phyloP scores from a whole-genome alignment of 1,140 invertebrate species.

The Lethrus apterus region DNA sequence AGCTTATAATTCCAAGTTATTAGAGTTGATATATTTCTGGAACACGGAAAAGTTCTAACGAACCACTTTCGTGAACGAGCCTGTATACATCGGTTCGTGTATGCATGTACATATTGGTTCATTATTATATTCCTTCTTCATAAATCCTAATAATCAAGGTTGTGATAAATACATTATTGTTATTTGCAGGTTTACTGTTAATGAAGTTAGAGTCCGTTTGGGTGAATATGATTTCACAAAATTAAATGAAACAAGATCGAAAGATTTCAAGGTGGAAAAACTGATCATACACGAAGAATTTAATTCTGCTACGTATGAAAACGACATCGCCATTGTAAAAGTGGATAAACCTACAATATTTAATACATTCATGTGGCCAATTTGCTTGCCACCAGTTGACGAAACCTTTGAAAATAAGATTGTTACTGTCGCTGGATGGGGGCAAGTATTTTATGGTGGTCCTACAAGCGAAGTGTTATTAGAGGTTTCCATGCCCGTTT shows the following conservation, averaged over 20 bases:
- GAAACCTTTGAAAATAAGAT: conserved; percentile 54
- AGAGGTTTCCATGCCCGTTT: conserved; percentile 73
- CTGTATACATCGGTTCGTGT: too few species aligned
- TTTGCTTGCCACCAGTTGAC: conserved; percentile 67
- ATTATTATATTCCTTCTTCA: too few species aligned
- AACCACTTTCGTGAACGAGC: too few species aligned
- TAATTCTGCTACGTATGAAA: conserved; percentile 55
- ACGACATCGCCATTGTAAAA: conserved; percentile 76
- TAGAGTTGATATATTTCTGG: too few species aligned
- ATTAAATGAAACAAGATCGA: conserved; percentile 53
- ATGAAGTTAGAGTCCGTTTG: conserved; percentile 61
- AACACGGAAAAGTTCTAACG: too few species aligned
- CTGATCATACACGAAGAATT: conserved; percentile 59
- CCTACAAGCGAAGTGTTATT: conserved; percentile 60
- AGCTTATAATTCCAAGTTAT: too few species aligned
- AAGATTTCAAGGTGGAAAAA: conserved; percentile 57
- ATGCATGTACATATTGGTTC: too few species aligned
- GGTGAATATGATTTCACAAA: conserved; percentile 72
- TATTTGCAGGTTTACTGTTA: too few species aligned
- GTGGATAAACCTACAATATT: conserved; percentile 60
- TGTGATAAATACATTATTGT: too few species aligned
- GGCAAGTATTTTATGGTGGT: conserved; percentile 56
- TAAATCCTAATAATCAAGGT: too few species aligned
- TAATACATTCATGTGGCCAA: conserved; percentile 73
- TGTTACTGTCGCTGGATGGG: conserved; percentile 71